Evolutionary conservation across 2,888 invertebrate species (phyloP).

Genomic region (Drosophila cognata): DNA sequence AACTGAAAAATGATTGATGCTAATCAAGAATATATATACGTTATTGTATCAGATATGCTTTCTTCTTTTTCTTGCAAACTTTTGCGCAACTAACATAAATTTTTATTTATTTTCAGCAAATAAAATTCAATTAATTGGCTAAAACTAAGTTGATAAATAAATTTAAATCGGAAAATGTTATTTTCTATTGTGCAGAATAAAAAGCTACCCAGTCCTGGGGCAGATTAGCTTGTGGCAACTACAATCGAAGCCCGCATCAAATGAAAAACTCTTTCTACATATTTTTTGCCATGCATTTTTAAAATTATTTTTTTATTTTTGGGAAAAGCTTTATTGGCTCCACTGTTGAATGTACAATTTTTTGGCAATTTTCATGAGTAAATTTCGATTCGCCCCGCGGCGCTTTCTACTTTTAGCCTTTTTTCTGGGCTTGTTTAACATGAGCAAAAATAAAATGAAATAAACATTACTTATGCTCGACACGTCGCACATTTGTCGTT

Average conservation of each 20-base stretch:
- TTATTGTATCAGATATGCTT: not conserved
- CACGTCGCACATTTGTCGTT: conserved; percentile 65
- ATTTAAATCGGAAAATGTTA: not conserved
- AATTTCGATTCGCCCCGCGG: not conserved
- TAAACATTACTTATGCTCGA: conserved; percentile 74
- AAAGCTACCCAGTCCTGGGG: not conserved
- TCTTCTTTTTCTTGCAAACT: not conserved
- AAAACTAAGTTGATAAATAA: not conserved
- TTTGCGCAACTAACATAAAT: not conserved
- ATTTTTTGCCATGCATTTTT: not conserved
- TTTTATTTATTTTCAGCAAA: not conserved
- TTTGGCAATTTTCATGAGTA: conserved; percentile 36
- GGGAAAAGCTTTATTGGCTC: not conserved
- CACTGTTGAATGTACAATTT: conserved; percentile 21
- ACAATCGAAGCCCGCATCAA: not conserved
- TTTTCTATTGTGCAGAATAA: not conserved
- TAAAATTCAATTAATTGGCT: not conserved
- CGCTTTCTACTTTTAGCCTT: conserved; percentile 6
- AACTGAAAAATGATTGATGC: not conserved
- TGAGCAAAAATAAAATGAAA: conserved; percentile 46
- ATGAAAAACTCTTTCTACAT: not conserved
- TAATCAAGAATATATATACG: not conserved
- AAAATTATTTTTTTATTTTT: not conserved
- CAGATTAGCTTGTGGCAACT: not conserved
- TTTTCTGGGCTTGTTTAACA: conserved; percentile 52